Evolutionary conservation across 1,140 invertebrate genomes (phyloP).

Genomic region (Drosophila kikkawai): DNA sequence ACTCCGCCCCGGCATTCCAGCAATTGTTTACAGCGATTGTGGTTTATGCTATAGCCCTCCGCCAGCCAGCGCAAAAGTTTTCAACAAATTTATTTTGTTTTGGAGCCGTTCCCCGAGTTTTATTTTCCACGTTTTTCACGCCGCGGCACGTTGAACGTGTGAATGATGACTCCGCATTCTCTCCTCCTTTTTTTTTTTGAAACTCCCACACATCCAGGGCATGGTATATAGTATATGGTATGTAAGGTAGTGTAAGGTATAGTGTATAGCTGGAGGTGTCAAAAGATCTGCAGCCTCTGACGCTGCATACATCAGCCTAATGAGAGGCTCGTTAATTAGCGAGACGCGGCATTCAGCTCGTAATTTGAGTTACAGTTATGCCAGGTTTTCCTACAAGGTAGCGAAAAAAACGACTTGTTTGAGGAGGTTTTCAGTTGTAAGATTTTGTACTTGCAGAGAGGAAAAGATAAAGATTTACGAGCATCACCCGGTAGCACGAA

Average conservation of each 20-base stretch:
- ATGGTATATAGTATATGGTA: neutral
- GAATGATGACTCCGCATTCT: constrained; percentile 57
- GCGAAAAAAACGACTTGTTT: constrained; percentile 13
- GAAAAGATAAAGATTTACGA: constrained; percentile 24
- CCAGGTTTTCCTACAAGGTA: constrained; percentile 13
- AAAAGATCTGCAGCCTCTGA: constrained; percentile 55
- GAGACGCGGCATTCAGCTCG: constrained; percentile 24
- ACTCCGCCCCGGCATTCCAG: constrained; percentile 28
- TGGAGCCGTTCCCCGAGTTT: constrained; percentile 40
- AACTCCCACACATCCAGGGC: constrained; percentile 10
- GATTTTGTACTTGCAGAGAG: neutral
- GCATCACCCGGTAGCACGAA: neutral
- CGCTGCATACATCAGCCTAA: constrained; percentile 65
- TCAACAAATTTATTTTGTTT: constrained; percentile 72
- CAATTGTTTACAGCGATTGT: constrained; percentile 70
- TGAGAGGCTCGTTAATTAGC: constrained; percentile 68
- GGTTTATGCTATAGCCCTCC: constrained; percentile 49
- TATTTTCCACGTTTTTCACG: constrained; percentile 47
- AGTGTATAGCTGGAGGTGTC: constrained; percentile 46
- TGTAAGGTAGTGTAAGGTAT: neutral
- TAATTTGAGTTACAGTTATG: constrained; percentile 62
- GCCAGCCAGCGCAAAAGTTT: constrained; percentile 54
- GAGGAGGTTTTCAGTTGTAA: neutral
- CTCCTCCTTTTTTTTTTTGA: neutral
- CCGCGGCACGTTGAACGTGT: constrained; percentile 49